These are phyloP conservation scores for Sebastes minor DNA, from an alignment of 2,797 vertebrate genomes.

Conservation along the genomic window DNA sequence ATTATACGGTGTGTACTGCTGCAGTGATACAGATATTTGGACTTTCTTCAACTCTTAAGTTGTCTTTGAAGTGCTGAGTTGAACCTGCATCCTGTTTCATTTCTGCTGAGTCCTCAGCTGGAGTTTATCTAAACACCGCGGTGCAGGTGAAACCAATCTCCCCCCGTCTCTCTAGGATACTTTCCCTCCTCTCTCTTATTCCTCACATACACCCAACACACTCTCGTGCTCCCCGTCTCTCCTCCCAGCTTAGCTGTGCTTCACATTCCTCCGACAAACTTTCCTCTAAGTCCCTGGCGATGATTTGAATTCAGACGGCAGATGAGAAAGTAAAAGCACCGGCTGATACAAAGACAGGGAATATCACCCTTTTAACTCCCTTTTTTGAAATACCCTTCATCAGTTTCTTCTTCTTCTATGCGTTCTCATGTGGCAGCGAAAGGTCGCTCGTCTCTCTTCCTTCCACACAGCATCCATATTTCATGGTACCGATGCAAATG, in stretches of 20 bases:
- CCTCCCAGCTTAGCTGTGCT: conserved; percentile 11
- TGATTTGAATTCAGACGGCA: conserved; percentile 47
- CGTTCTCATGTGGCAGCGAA: conserved; percentile 49
- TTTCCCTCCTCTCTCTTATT: conserved; percentile 25
- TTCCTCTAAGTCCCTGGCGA: conserved; percentile 19
- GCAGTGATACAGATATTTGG: conserved; percentile 31
- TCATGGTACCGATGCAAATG: conserved; percentile 64
- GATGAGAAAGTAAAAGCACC: conserved; percentile 14
- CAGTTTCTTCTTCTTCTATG: conserved; percentile 13
- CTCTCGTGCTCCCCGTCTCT: neutral
- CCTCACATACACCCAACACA: neutral
- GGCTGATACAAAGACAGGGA: conserved; percentile 16
- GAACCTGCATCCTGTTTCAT: conserved; percentile 55
- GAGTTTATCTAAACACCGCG: conserved; percentile 58
- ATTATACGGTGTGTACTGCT: neutral
- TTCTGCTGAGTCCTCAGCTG: conserved; percentile 60
- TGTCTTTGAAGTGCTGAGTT: conserved; percentile 57
- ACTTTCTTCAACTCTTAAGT: conserved; percentile 35
- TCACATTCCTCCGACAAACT: conserved; percentile 34
- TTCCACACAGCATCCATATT: conserved; percentile 66
- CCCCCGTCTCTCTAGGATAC: conserved; percentile 32
- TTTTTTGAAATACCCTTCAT: conserved; percentile 26
- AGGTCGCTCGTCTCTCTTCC: conserved; percentile 44
- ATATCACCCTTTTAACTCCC: conserved; percentile 22
- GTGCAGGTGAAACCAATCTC: conserved; percentile 68